A percentile compares a stretch with the other conserved stretches of the same genome.
These are phyloP conservation scores for Mimas tiliae DNA, from an alignment of 2,888 invertebrate species.

Conservation along the genomic window DNA sequence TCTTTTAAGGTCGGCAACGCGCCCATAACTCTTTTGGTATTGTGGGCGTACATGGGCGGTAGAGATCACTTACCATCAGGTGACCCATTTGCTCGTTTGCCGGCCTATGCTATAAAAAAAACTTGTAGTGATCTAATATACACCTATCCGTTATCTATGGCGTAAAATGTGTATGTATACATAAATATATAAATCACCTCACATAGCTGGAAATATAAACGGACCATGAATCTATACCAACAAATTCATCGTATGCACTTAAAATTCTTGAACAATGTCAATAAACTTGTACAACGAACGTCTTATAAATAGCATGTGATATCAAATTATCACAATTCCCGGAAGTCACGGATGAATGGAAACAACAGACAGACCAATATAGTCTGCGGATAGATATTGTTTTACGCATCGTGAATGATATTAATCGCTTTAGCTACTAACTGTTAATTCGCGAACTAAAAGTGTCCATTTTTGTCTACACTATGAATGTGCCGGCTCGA, in stretches of 20 bases:
- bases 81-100: no score
- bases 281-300: constrained; percentile 13
- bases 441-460: not conserved
- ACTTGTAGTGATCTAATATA: no score
- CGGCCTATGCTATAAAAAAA: no score
- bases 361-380: not conserved
- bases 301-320: constrained; percentile 16
- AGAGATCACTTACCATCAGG: no score
- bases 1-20: no score
- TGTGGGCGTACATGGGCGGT: no score
- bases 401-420: constrained; percentile 9
- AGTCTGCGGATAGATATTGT: constrained; percentile 14
- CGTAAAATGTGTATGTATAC: no score
- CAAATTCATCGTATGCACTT: constrained; percentile 29
- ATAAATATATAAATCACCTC: no score
- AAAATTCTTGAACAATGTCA: constrained; percentile 14
- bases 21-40: no score
- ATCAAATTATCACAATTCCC: constrained; percentile 21
- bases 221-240: not conserved
- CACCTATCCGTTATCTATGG: no score
- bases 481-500: no score
- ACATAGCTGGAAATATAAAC: not conserved
- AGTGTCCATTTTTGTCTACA: not conserved
- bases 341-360: constrained; percentile 22
- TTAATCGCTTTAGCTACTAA: not conserved